Conservation (phyloP, 2,888 invertebrate species). For the Sphecodes monilicornis region DNA sequence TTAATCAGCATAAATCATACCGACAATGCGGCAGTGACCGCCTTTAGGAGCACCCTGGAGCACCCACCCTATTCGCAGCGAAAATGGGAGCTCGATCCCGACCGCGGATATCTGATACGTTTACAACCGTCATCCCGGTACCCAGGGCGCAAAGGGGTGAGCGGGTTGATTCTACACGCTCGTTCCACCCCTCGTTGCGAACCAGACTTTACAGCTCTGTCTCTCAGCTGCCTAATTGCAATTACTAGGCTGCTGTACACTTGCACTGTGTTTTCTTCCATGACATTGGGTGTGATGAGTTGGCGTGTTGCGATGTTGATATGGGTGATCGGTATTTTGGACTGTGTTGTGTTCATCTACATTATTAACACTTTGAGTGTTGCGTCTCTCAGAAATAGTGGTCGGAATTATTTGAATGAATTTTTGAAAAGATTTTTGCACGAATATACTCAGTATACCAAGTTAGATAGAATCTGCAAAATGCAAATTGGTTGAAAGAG, state of each 20-base stretch:
- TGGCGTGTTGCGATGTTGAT: not conserved
- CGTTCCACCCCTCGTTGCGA: not conserved
- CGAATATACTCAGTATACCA: not conserved
- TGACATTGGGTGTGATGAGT: not conserved
- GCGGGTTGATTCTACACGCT: not conserved
- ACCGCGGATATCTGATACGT: not conserved
- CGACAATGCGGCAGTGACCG: constrained; percentile 75
- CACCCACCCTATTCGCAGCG: constrained; percentile 29
- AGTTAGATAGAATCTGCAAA: not conserved
- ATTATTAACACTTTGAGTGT: too few species aligned
- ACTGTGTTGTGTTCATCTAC: too few species aligned
- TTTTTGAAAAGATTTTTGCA: not conserved
- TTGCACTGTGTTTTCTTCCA: not conserved
- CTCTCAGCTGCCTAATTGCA: not conserved
- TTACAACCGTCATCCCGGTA: not conserved
- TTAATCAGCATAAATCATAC: constrained; percentile 84
- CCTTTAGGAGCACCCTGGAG: constrained; percentile 43
- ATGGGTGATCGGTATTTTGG: too few species aligned
- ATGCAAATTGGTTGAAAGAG: not conserved
- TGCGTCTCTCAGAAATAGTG: too few species aligned
- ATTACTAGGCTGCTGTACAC: not conserved
- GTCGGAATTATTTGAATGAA: not conserved
- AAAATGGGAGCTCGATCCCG: constrained; percentile 24
- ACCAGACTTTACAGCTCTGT: not conserved
- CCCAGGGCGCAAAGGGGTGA: not conserved